A percentile compares a stretch with the other conserved stretches of the same genome.
phyloP scores from a whole-genome alignment of 1,140 invertebrate genomes.

The Hermatobates lingyangjiaoensis region DNA sequence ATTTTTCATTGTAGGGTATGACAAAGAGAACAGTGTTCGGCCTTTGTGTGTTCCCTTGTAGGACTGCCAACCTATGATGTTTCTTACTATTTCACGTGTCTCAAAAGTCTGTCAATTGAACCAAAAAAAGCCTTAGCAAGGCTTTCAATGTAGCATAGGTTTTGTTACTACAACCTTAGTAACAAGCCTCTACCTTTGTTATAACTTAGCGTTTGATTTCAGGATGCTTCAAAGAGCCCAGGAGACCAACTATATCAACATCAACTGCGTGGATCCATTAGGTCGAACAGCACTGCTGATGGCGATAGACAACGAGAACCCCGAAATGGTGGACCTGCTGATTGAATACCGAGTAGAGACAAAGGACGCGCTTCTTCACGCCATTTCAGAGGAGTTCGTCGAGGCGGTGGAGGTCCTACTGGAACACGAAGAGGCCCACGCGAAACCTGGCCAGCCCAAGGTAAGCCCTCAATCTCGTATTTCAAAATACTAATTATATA shows the following conservation, averaged over 20 bases:
- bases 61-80: no score
- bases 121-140: no score
- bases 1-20: no score
- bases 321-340: conserved; percentile 94
- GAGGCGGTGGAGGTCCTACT: conserved; percentile 91
- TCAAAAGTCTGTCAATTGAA: no score
- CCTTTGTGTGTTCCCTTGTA: no score
- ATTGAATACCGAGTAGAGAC: conserved; percentile 76
- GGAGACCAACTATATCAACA: conserved; percentile 69
- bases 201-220: conserved; percentile 16
- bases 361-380: conserved; percentile 84
- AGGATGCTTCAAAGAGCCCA: conserved; percentile 59
- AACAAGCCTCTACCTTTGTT: background rate
- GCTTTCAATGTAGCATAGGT: no score
- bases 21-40: no score
- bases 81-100: no score
- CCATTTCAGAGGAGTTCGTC: conserved; percentile 94
- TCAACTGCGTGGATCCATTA: conserved; percentile 93
- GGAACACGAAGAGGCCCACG: conserved; percentile 72
- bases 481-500: no score
- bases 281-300: conserved; percentile 78
- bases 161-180: no score
- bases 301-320: conserved; percentile 98
- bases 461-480: conserved; percentile 41
- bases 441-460: conserved; percentile 59